A percentile compares a stretch with the other conserved stretches of the same genome.
These are phyloP conservation scores for Pluvialis apricaria DNA, from an alignment of 2,113 vertebrate genomes.

Conservation along the genomic window DNA sequence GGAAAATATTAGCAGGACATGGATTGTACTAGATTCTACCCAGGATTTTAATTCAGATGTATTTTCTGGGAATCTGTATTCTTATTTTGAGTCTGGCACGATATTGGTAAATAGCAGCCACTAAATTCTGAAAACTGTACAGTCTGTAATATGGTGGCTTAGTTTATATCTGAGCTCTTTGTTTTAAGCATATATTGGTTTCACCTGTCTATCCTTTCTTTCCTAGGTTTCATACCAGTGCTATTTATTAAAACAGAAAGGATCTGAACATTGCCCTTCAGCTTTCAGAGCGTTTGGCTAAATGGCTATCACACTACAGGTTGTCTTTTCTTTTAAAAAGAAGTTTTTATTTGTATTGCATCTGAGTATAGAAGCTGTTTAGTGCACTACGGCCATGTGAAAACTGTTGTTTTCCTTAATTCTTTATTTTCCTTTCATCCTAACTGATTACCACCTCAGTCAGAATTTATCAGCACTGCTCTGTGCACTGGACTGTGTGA, in stretches of 20 bases:
- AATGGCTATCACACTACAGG: not conserved
- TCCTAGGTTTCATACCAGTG: not conserved
- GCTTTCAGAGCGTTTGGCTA: not conserved
- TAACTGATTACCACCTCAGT: slow-evolving; percentile 37
- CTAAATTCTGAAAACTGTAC: not conserved
- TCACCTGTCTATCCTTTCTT: not conserved
- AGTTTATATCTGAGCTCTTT: not conserved
- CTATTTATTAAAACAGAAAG: slow-evolving; percentile 16
- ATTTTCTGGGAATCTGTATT: not conserved
- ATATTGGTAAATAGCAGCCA: not conserved
- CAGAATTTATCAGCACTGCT: slow-evolving; percentile 45
- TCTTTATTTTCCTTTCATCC: slow-evolving; percentile 27
- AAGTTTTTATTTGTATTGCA: not conserved
- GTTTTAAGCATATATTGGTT: not conserved
- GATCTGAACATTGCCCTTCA: not conserved
- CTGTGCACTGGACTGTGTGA: slow-evolving; percentile 53
- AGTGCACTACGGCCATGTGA: not conserved
- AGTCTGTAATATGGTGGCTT: not conserved
- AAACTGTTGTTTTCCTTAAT: slow-evolving; percentile 40
- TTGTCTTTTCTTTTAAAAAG: not conserved
- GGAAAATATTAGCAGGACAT: not conserved
- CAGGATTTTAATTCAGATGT: not conserved
- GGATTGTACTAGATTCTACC: not conserved
- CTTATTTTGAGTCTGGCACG: not conserved
- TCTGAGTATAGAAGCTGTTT: not conserved